phyloP scores from a whole-genome alignment of 1,140 invertebrate species.

The Heliothis virescens region DNA sequence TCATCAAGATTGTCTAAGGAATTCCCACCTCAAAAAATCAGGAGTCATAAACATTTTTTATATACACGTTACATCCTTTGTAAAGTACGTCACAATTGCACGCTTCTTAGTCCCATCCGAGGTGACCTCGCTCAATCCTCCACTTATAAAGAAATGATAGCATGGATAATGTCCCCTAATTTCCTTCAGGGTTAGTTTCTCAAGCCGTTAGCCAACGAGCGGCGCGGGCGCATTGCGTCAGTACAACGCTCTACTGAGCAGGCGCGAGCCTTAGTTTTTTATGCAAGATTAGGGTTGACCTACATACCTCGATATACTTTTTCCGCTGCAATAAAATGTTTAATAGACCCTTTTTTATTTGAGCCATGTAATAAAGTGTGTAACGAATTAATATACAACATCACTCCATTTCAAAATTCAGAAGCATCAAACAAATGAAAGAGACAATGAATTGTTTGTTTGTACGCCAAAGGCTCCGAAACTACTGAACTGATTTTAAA shows the following conservation, averaged over 20 bases:
- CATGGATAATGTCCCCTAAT: slow-evolving; percentile 50
- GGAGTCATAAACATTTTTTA: no score
- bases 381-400: background rate
- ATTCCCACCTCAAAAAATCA: no score
- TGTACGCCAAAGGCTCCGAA: no score
- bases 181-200: slow-evolving; percentile 48
- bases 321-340: slow-evolving; percentile 23
- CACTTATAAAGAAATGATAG: slow-evolving; percentile 41
- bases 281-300: slow-evolving; percentile 49
- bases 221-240: slow-evolving; percentile 23
- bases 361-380: background rate
- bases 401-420: no score
- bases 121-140: slow-evolving; percentile 28
- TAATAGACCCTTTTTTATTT: background rate
- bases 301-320: slow-evolving; percentile 41
- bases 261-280: slow-evolving; percentile 41
- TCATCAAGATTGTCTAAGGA: no score
- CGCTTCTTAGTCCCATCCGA: background rate
- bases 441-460: no score
- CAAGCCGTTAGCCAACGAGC: slow-evolving; percentile 41
- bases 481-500: no score
- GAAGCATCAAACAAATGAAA: no score
- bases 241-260: slow-evolving; percentile 36
- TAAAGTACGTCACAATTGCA: no score
- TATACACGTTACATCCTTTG: no score